Conservation (phyloP, 2,113 vertebrate species). For the Rhynchomys soricoides region DNA sequence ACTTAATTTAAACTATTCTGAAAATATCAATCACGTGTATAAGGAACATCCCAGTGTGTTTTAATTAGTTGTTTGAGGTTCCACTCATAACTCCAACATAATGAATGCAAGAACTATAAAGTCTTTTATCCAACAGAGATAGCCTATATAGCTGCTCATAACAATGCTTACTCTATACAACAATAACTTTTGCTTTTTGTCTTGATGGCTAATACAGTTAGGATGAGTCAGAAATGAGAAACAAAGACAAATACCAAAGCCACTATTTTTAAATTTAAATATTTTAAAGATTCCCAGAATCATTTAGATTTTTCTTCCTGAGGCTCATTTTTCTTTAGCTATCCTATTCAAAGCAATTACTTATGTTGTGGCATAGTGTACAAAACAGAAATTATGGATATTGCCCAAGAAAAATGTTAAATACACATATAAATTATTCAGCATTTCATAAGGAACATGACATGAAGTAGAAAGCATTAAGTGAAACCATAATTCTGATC, state of each 20-base stretch:
- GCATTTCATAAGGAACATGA: conserved; percentile 3
- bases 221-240: conserved; percentile 20
- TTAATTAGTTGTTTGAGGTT: not conserved
- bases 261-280: conserved; percentile 42
- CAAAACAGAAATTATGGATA: conserved; percentile 16
- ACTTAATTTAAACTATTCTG: not conserved
- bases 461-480: not conserved
- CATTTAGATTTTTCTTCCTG: conserved; percentile 12
- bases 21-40: not conserved
- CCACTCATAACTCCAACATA: conserved; percentile 39
- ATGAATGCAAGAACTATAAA: conserved; percentile 44
- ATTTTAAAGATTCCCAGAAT: conserved; percentile 50
- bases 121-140: conserved; percentile 53
- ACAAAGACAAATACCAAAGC: conserved; percentile 6
- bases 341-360: conserved; percentile 41
- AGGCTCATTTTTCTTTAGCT: conserved; percentile 27
- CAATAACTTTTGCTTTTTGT: not conserved
- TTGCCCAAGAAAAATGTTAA: conserved; percentile 40
- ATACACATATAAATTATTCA: conserved; percentile 57
- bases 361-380: not conserved
- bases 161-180: not conserved
- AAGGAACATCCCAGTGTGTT: accelerated
- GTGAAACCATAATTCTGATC: not conserved
- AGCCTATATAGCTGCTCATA: not conserved
- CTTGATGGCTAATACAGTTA: not conserved